Evolutionary conservation across 2,888 invertebrate genomes (phyloP), one percentile per base, ranked within the genome.

Genomic region (Nymphalis c-album): DNA sequence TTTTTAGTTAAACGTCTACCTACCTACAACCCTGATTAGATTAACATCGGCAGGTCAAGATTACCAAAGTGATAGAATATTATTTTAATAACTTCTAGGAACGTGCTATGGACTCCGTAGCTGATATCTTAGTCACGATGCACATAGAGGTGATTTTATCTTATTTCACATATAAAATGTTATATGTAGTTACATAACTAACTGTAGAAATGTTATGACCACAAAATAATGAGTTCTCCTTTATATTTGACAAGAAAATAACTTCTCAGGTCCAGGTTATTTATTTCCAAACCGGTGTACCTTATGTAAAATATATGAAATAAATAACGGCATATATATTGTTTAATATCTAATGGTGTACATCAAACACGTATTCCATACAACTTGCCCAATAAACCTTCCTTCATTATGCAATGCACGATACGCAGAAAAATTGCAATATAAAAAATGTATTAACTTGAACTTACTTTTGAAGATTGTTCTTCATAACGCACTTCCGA

Each of bases 21-120:
- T 31, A 31, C 26, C 26, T 18, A 18, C 18, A 18, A 40, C 10
- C 57, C n/a, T 18, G 18, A 40, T 40, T 57, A 55, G 61, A 63
- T 67, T 60, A 51, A 62, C 46, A 61, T 61, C 61, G 59, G 58
- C 18, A 57, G 57, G 26, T 31, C 26, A 31, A 31, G 18, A 40
- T 40, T 57, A 40, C 35, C 57, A 40, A 40, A 31, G 31, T 22
- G 26, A 26, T 55, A 57, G 53, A 26, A 18, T 18, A 6, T 13
- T 7, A n/a, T 57, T 57, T 57, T 57, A 70, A 59, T 72, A 70
- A 74, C 72, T 75, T 75, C 73, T 67, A 71, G 72, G 76, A 76
- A 76, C 67, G 40, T 40, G 57, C 35, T 40, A 18, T 18, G 57
- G 40, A 40, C 26, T 10, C 35, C n/a, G 35, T 16, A 35, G 18